phyloP scores from a whole-genome alignment of 2,113 vertebrate species.

The Corvus cornix region DNA sequence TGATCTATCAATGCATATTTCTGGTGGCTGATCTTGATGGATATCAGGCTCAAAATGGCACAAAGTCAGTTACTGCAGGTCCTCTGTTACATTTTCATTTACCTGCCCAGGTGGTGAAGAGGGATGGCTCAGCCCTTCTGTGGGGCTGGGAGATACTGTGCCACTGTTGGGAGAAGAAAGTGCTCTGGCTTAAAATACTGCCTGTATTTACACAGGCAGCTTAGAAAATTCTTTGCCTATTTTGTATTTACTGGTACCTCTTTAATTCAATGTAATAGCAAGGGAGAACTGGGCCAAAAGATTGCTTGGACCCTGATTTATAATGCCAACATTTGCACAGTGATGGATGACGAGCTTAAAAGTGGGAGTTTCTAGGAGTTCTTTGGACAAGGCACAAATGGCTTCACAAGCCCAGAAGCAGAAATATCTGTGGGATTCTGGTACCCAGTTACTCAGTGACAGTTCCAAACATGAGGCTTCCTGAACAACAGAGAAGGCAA shows the following conservation, averaged over 20 bases:
- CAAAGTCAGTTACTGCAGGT: background rate
- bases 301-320: conserved; percentile 4
- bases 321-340: background rate
- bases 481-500: background rate
- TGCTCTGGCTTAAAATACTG: background rate
- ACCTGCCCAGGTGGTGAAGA: background rate
- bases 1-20: background rate
- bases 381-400: background rate
- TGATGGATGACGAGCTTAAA: background rate
- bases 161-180: background rate
- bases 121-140: background rate
- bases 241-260: background rate
- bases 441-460: fast-evolving
- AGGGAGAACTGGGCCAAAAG: background rate
- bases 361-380: background rate
- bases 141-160: background rate
- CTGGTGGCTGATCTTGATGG: conserved; percentile 10
- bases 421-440: background rate
- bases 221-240: background rate
- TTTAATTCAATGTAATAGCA: background rate
- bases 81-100: background rate
- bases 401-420: background rate
- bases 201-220: background rate
- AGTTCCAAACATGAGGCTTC: background rate
- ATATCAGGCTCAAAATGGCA: background rate